These are phyloP conservation scores for Cyclura pinguis DNA, from an alignment of 2,797 vertebrate genomes.

Conservation along the genomic window DNA sequence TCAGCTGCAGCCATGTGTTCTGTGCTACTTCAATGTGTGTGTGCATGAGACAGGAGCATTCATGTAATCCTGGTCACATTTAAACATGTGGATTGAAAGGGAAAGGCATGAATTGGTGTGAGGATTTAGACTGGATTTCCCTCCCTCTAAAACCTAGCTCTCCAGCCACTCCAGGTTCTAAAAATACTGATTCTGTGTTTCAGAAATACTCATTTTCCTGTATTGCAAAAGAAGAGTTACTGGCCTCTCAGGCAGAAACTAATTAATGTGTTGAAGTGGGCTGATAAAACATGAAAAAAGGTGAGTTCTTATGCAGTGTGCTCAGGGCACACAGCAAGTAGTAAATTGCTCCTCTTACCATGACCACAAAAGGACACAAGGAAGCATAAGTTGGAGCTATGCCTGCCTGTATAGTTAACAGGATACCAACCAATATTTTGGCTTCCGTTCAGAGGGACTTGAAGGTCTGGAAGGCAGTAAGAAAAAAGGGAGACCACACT, in stretches of 20 bases:
- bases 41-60: not conserved
- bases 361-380: too few relatives aligned
- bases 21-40: not conserved
- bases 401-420: too few relatives aligned
- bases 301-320: too few relatives aligned
- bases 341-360: too few relatives aligned
- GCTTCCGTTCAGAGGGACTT: too few relatives aligned
- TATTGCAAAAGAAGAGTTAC: not conserved
- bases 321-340: too few relatives aligned
- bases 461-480: too few relatives aligned
- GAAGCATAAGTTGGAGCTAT: too few relatives aligned
- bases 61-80: not conserved
- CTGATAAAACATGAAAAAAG: too few relatives aligned
- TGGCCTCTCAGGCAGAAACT: not conserved
- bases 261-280: not conserved
- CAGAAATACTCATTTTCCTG: not conserved
- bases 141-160: not conserved
- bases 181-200: slow-evolving; percentile 7
- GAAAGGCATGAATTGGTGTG: not conserved
- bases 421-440: too few relatives aligned
- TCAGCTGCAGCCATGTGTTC: not conserved
- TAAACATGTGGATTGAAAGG: not conserved
- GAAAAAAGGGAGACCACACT: too few relatives aligned
- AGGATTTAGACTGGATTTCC: not conserved
- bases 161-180: not conserved